A percentile compares a stretch with the other conserved stretches of the same genome.
Conservation (phyloP, 2,888 invertebrate species). For the Luperina nickerlii region DNA sequence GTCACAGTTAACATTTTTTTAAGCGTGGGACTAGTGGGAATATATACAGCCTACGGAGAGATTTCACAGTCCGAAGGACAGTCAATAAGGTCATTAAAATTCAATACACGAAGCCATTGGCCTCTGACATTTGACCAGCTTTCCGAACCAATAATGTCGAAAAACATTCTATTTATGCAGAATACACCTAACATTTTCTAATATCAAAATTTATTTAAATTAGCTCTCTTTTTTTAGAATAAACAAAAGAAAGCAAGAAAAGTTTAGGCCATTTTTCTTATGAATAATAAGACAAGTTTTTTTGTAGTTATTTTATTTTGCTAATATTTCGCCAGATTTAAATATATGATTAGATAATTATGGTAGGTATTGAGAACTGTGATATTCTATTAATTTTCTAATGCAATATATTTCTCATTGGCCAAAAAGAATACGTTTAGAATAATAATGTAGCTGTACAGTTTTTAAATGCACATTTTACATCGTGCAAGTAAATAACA, state of each 20-base stretch:
- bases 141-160: conserved; percentile 22
- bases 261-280: not conserved
- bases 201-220: conserved; percentile 29
- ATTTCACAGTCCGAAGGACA: conserved; percentile 28
- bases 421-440: not conserved
- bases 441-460: not conserved
- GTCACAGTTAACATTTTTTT: conserved; percentile 19
- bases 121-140: conserved; percentile 42
- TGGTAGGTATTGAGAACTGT: not conserved
- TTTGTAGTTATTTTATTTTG: not conserved
- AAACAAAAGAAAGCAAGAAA: conserved; percentile 19
- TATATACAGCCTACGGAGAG: not conserved
- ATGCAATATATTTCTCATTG: not conserved
- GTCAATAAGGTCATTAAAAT: conserved; percentile 38
- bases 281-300: not conserved
- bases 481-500: not conserved
- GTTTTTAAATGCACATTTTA: conserved; percentile 3
- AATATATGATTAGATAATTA: conserved; percentile 10
- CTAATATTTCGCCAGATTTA: conserved; percentile 7
- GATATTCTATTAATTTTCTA: conserved; percentile 21
- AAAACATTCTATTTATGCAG: conserved; percentile 37
- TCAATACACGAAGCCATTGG: conserved; percentile 36
- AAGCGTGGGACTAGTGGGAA: not conserved
- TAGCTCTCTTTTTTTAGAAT: conserved; percentile 24
- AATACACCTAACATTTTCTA: conserved; percentile 4